Conservation (phyloP, 2,113 vertebrate species). For the Microcebus murinus region DNA sequence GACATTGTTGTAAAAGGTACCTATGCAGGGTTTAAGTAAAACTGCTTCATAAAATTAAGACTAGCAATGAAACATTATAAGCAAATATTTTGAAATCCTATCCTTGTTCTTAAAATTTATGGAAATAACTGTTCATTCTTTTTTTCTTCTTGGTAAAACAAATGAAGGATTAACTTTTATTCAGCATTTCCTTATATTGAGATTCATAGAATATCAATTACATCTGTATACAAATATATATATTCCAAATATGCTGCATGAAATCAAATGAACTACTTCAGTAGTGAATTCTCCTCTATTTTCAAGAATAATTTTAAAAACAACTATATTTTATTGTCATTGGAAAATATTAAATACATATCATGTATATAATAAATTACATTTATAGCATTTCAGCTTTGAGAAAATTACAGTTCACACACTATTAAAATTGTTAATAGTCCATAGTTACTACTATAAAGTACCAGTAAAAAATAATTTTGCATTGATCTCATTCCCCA, state of each 20-base stretch:
- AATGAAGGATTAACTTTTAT: neutral
- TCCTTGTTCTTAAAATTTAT: neutral
- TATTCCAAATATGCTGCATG: neutral
- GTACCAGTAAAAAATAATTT: neutral
- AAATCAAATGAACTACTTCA: neutral
- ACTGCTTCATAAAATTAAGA: neutral
- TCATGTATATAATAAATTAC: neutral
- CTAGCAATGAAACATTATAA: neutral
- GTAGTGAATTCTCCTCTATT: neutral
- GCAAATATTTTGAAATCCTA: neutral
- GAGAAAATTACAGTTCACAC: neutral
- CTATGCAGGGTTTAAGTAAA: neutral
- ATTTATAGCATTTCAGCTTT: neutral
- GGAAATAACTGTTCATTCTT: neutral
- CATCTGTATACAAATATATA: neutral
- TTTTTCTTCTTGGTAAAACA: neutral
- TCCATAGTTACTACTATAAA: neutral
- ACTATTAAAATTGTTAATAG: neutral
- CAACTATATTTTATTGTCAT: neutral
- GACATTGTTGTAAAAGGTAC: neutral
- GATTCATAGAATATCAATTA: neutral
- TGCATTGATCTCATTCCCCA: slow-evolving; percentile 83
- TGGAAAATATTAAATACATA: neutral
- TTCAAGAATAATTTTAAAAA: neutral
- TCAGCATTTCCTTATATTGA: neutral